Evolutionary conservation across 2,797 vertebrate species (phyloP).

Genomic region (Ambastaia sidthimunki): DNA sequence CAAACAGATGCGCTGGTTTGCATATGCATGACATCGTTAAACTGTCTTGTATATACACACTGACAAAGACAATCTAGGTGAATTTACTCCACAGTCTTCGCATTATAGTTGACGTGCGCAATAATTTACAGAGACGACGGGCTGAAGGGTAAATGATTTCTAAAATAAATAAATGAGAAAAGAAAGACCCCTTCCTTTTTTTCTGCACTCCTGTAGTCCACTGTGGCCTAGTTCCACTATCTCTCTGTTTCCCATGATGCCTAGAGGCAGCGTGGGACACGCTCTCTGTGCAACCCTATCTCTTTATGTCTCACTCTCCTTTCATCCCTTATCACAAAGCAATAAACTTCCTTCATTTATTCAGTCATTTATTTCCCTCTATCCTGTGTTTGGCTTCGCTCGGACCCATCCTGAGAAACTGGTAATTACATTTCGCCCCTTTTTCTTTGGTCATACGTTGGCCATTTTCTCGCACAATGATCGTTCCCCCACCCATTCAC

Average conservation of each 20-base stretch:
- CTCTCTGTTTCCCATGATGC: constrained; percentile 15
- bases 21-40: not conserved
- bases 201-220: not conserved
- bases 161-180: not conserved
- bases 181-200: not conserved
- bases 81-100: too few species aligned
- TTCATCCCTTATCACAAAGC: constrained; percentile 45
- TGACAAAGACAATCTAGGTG: too few species aligned
- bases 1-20: not conserved
- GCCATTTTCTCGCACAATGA: constrained; percentile 20
- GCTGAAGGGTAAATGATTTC: not conserved
- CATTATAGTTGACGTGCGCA: too few species aligned
- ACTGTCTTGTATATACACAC: not conserved
- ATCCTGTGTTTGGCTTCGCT: not conserved
- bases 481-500: not conserved
- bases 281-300: constrained; percentile 3
- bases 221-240: constrained; percentile 41
- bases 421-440: constrained; percentile 25
- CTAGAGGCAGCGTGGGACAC: constrained; percentile 21
- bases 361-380: constrained; percentile 18
- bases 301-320: constrained; percentile 12
- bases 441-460: constrained; percentile 17
- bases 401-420: not conserved
- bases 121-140: not conserved
- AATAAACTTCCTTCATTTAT: constrained; percentile 13